Evolutionary conservation across 2,888 invertebrate species (phyloP).

Genomic region (Tetragnatha montana): DNA sequence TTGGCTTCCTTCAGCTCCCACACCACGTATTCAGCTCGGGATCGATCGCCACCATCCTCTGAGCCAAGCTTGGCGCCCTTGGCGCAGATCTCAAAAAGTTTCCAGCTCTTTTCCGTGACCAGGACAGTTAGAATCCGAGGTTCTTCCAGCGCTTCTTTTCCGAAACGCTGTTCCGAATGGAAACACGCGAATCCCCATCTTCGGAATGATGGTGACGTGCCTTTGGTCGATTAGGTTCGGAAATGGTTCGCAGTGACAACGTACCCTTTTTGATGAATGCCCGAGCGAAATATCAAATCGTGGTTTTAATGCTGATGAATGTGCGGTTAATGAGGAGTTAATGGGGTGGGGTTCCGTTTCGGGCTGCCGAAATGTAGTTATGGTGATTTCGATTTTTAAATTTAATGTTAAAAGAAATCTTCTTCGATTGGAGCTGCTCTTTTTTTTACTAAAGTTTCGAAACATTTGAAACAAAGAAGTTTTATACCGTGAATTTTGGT

Average conservation of each 20-base stretch:
- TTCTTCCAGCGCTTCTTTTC: not conserved
- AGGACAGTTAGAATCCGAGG: conserved; percentile 22
- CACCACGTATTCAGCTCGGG: conserved; percentile 19
- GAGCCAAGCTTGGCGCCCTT: conserved; percentile 60
- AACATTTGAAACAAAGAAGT: no score
- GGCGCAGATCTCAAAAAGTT: conserved; percentile 22
- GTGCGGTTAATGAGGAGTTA: not conserved
- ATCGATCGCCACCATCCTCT: conserved; percentile 45
- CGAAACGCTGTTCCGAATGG: conserved; percentile 18
- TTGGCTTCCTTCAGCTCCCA: conserved; percentile 21
- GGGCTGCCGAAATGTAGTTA: no score
- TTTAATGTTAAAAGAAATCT: no score
- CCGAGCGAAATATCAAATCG: not conserved
- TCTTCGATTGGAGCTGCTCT: no score
- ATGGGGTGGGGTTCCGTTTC: not conserved
- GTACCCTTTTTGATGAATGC: not conserved
- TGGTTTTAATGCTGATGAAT: not conserved
- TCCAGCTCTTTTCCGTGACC: conserved; percentile 39
- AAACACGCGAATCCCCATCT: conserved; percentile 39
- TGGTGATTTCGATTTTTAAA: no score
- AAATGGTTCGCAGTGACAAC: not conserved
- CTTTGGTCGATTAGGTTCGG: conserved; percentile 21
- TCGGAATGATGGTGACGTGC: conserved; percentile 24
- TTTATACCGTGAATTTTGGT: no score
- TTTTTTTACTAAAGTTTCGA: no score